phyloP scores from a whole-genome alignment of 2,113 vertebrate genomes.

The Pholis gunnellus region DNA sequence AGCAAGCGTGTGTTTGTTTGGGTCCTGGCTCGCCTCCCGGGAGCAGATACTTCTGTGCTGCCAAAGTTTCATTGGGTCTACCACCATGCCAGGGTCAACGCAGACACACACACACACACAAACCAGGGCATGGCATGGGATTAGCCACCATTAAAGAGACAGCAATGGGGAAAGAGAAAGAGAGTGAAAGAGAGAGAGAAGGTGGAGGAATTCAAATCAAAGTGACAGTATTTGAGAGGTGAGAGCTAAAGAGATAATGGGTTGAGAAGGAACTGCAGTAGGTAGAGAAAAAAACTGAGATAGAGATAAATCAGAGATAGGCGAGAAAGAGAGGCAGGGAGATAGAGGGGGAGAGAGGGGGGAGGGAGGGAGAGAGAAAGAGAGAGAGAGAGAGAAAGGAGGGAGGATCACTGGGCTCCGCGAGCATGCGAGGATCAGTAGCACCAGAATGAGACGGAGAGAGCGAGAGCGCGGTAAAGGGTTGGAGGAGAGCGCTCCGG shows the following conservation, averaged over 20 bases:
- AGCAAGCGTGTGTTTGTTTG: constrained; percentile 46
- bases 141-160: constrained; percentile 36
- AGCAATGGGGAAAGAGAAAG: neutral
- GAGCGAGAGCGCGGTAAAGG: constrained; percentile 57
- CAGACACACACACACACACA: constrained; percentile 31
- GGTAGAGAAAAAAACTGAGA: constrained; percentile 20
- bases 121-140: constrained; percentile 48
- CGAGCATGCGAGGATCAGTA: constrained; percentile 69
- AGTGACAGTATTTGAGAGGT: constrained; percentile 17
- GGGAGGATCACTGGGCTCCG: constrained; percentile 66
- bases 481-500: constrained; percentile 50
- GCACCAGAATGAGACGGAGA: constrained; percentile 71
- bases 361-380: neutral
- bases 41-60: constrained; percentile 60
- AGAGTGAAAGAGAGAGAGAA: neutral
- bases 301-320: constrained; percentile 35
- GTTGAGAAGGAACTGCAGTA: constrained; percentile 20
- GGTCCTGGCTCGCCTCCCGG: constrained; percentile 63
- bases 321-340: neutral
- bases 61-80: constrained; percentile 73
- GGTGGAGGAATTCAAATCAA: constrained; percentile 11
- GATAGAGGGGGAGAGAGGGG: neutral
- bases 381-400: constrained; percentile 13
- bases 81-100: constrained; percentile 62
- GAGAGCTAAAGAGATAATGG: constrained; percentile 31